A percentile compares a stretch with the other conserved stretches of the same genome.
Conservation (phyloP, 2,113 vertebrate genomes). For the Mastomys natalensis region DNA sequence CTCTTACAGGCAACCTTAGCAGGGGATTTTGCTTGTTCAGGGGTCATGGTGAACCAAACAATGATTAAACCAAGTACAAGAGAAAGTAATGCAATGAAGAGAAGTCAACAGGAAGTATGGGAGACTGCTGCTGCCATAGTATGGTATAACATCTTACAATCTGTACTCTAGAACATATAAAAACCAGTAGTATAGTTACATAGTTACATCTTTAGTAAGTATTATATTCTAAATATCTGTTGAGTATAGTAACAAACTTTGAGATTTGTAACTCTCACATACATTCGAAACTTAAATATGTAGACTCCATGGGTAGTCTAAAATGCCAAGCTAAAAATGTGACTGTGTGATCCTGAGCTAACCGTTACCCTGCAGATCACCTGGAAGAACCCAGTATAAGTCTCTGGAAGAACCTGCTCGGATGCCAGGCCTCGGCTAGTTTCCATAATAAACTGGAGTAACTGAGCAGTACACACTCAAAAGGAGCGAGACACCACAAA, state of each 20-base stretch:
- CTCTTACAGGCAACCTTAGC: not conserved
- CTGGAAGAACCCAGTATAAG: constrained; percentile 41
- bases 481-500: constrained; percentile 22
- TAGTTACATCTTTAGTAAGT: not conserved
- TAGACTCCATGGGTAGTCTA: constrained; percentile 55
- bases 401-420: not conserved
- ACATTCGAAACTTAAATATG: constrained; percentile 55
- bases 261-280: constrained; percentile 57
- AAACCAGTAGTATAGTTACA: not conserved
- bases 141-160: not conserved
- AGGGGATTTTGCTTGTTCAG: not conserved
- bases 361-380: constrained; percentile 38
- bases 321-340: constrained; percentile 67
- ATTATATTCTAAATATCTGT: not conserved
- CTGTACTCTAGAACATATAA: not conserved
- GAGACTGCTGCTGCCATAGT: accelerated
- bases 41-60: not conserved
- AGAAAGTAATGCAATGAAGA: not conserved
- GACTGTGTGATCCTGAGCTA: constrained; percentile 7
- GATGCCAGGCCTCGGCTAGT: not conserved
- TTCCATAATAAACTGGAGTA: constrained; percentile 45
- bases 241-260: constrained; percentile 16
- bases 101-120: not conserved
- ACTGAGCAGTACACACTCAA: not conserved
- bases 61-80: not conserved